Evolutionary conservation across 2,113 vertebrate species (phyloP), one percentile per base, ranked within the genome.

Genomic region (Atractosteus spatula): DNA sequence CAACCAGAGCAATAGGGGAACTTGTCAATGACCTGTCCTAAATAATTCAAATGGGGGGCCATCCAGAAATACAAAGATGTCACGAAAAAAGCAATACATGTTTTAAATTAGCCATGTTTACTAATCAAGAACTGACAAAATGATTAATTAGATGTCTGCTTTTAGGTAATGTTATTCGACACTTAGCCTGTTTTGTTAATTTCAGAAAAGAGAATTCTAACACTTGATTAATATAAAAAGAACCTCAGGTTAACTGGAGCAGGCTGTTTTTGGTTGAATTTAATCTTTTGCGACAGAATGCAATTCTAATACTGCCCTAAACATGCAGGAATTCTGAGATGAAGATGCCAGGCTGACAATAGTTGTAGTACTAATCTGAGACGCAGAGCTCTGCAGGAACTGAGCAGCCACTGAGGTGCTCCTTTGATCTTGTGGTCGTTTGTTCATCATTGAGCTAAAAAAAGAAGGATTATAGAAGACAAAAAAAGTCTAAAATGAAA

Each of bases 161-260:
- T 73, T 78, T 68, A 86, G 86, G 85, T 87, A 86, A 86, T 79
- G 84, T 84, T 85, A 77, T 83, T 77, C 86, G 89, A 79, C 87
- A 85, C 78, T 77, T 83, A 79, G 68, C 79, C 83, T 77, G 78
- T 74, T 67, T 79, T 79, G 78, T 76, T 76, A 73, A 76, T 55
- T 54, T 77, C 77, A 81, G 81, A 79, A 84, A 72, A 71, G 82
- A 87, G 85, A 83, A 80, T 79, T 85, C 70, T 63, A 62, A 51
- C 72, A 71, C 78, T 78, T 87, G 74, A 85, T 87, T 85, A 86
- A 89, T 86, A 86, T 82, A 86, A 82, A 69, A 74, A 78, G 78
- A 73, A 78, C 72, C 76, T 71, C 66, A 81, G 87, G 82, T 81
- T 84, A 81, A 80, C 76, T 67, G 74, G 69, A 68, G 68, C 41